Conservation (phyloP, 2,888 invertebrate genomes). For the Augochlorella aurata region DNA sequence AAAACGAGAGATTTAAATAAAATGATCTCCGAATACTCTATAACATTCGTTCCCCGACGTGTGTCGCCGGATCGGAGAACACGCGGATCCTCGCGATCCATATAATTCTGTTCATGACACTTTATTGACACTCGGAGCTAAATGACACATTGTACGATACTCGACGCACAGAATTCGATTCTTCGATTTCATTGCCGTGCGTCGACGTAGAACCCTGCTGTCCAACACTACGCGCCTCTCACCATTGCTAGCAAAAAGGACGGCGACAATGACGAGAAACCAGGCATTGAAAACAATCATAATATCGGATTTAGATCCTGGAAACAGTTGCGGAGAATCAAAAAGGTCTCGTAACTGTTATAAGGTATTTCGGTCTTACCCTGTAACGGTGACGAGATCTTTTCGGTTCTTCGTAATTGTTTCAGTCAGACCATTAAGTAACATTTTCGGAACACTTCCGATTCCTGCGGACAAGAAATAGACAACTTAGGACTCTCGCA, state of each 20-base stretch:
- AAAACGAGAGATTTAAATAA: background rate
- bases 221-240: background rate
- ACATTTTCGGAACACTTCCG: too few relatives aligned
- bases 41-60: background rate
- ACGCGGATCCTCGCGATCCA: background rate
- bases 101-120: background rate
- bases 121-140: background rate
- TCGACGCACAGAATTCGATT: background rate
- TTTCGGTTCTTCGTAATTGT: too few relatives aligned
- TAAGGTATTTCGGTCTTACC: too few relatives aligned
- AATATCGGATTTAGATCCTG: too few relatives aligned
- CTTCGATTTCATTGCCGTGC: background rate
- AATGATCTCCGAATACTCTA: constrained; percentile 4
- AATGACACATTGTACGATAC: background rate
- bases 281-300: too few relatives aligned
- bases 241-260: background rate
- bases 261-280: background rate
- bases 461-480: too few relatives aligned
- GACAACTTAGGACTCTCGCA: too few relatives aligned
- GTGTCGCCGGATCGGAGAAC: too few relatives aligned
- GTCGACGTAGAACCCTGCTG: background rate
- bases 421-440: too few relatives aligned
- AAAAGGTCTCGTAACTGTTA: too few relatives aligned
- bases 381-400: too few relatives aligned
- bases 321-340: too few relatives aligned